phyloP scores from a whole-genome alignment of 2,797 vertebrate genomes.

The Euphonia xanthogaster region DNA sequence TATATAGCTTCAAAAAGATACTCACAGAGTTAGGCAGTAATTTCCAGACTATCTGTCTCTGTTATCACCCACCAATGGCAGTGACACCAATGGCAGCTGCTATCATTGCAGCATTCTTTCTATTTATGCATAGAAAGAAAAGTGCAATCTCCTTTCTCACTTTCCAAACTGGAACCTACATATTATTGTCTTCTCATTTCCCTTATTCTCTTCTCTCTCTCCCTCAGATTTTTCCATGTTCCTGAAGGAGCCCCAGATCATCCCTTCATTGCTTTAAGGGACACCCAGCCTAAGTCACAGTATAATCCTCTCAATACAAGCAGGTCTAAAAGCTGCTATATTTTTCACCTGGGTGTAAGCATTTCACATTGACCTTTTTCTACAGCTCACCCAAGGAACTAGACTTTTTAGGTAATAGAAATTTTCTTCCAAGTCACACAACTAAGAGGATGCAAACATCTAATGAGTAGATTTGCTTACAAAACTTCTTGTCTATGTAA shows the following conservation, averaged over 20 bases:
- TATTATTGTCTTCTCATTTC: neutral
- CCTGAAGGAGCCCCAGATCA: neutral
- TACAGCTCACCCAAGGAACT: neutral
- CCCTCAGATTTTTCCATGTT: neutral
- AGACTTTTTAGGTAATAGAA: neutral
- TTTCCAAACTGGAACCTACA: neutral
- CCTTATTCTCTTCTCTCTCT: neutral
- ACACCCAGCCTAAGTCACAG: neutral
- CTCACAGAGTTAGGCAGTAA: neutral
- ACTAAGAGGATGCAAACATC: neutral
- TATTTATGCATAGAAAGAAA: neutral
- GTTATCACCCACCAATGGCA: neutral
- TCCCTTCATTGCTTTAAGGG: neutral
- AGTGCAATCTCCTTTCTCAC: neutral
- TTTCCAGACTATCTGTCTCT: neutral
- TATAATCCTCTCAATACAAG: accelerated
- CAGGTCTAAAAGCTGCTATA: neutral
- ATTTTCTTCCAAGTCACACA: neutral
- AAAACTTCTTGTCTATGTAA: neutral
- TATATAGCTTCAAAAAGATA: neutral
- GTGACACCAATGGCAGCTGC: neutral
- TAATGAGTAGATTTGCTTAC: neutral
- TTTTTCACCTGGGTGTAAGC: neutral
- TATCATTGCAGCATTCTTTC: neutral
- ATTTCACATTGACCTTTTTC: neutral